Evolutionary conservation across 2,888 invertebrate species (phyloP), one percentile per base, ranked within the genome.

Genomic region (Lasioglossum villosulum): DNA sequence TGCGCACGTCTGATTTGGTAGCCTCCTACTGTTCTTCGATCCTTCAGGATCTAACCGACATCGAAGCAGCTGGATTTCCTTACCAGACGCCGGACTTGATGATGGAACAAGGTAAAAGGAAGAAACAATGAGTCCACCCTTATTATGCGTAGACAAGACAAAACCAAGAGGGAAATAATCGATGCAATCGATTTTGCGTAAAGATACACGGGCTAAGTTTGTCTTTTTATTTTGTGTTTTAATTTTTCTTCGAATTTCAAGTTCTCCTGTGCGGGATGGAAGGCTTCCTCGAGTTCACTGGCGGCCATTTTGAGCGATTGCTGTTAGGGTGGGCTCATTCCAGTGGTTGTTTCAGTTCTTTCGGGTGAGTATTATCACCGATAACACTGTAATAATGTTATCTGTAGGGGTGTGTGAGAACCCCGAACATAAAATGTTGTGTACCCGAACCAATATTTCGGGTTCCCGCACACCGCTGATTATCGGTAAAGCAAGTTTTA

Each of bases 261-360:
- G 96, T 96, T 81, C 91, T 95, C 45, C 89, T 96, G 6, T 96
- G 96, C 87, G 96, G 96, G 1, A 94, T 95, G 89, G 95, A 95
- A 90, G 96, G 96, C 23, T 96, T 94, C 86, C 84, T 92, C 1
- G 95, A 96, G 83, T 96, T 96, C 89, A 87, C 95, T 2, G 89
- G 91, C 30, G 80, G 88, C 8, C 92, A 92, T 72, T 96, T 95
- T 93, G 91, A 94, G 30, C 88, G 92, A 16, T 84, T 93, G 75
- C 93, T 96, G 34, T 81, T 95, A 10, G 89, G 90, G 16, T 96
- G 95, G 96, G 95, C 95, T 84, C 93, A 93, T 68, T 79, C 90
- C 0, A 88, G 93, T 56, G 96, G 95, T 2, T 96, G 96, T 87
- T 96, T 93, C 82, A 93, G 91, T 19, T 86, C 90, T 45, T 83